Evolutionary conservation across 1,140 invertebrate species (phyloP).

Genomic region (Neodiprion virginianus): DNA sequence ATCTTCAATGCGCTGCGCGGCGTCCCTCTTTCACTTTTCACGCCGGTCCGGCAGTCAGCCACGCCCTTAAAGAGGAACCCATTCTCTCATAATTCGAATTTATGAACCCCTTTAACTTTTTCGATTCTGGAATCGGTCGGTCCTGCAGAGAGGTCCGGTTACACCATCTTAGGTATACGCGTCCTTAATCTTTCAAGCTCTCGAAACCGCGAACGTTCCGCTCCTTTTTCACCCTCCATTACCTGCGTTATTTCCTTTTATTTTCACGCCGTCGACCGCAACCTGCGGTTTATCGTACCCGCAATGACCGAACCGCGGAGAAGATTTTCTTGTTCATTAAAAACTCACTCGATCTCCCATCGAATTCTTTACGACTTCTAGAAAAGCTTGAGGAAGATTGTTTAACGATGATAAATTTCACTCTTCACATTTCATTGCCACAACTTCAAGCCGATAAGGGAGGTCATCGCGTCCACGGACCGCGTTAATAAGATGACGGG

Average conservation of each 20-base stretch:
- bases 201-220: background rate
- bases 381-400: too few species aligned
- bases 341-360: too few species aligned
- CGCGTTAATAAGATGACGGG: too few species aligned
- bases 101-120: background rate
- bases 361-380: too few species aligned
- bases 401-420: too few species aligned
- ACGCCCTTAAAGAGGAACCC: background rate
- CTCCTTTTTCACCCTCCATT: background rate
- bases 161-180: background rate
- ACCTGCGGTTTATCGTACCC: background rate
- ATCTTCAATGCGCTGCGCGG: constrained; percentile 1
- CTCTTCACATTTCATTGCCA: too few species aligned
- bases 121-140: background rate
- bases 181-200: background rate
- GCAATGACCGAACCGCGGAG: background rate
- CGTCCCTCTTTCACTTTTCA: constrained; percentile 1
- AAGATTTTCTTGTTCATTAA: too few species aligned
- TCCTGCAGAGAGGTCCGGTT: background rate
- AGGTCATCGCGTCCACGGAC: too few species aligned
- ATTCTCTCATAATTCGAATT: constrained; percentile 6
- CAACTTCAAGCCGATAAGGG: too few species aligned
- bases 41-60: background rate
- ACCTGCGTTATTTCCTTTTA: background rate
- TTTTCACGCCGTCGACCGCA: background rate